Evolutionary conservation across 2,113 vertebrate species (phyloP), one percentile per base, ranked within the genome.

Genomic region (Pelmatolapia mariae): DNA sequence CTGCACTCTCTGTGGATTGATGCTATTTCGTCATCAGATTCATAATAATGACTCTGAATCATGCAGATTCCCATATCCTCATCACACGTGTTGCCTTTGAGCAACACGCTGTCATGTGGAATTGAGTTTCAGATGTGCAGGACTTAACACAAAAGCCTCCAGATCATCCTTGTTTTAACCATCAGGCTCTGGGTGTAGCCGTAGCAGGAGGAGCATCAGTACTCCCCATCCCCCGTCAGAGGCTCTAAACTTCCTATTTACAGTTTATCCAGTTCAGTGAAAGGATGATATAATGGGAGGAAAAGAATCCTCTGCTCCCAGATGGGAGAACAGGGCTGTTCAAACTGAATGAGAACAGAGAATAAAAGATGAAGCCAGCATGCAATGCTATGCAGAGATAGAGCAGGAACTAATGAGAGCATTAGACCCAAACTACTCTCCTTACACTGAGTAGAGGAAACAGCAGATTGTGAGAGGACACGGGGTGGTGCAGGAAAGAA

Each of bases 221-320:
- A 4, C 68, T 10, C 40, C 15, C 83, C 36, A 26, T 16, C 12
- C 61, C 15, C 53, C 26, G 56, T 76, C 90, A 92, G 91, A 93
- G 86, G 18, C 89, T 91, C 89, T 89, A 47, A 92, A 91, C 90
- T 92, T 91, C 85, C 79, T 92, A 87, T 91, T 93, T 87, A 90
- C 85, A 87, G 80, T 87, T 92, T 86, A 92, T 86, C 91, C 86
- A 87, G 80, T 88, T 92, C 85, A 92, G 87, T 87, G 87, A 89
- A 87, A 89, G 5, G 12, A 88, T 88, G 85, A 92, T 89, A 86
- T 82, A 54, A 90, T 29, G n/a, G 40, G n/a, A 38, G 13, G 47
- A 40, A 52, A 59, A 81, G 82, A 83, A 82, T 80, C 87, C 61
- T 89, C 47, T 36, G 84, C 90, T 90, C 82, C 63, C 87, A n/a